Evolutionary conservation across 2,888 invertebrate genomes (phyloP), one percentile per base, ranked within the genome.

Genomic region (Cantharis lateralis): DNA sequence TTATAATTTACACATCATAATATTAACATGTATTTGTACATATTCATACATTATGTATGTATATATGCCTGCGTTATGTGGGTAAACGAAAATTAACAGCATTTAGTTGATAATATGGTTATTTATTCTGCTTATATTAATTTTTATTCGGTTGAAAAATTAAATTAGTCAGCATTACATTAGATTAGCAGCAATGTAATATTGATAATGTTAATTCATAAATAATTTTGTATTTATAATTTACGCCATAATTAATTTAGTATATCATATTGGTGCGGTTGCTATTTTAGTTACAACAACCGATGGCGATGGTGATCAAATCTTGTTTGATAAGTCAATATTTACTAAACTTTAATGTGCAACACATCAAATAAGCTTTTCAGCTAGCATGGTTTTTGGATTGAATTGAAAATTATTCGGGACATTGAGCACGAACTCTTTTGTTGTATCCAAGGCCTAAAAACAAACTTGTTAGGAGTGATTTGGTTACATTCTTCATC

Each of bases 351-450:
- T 48, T 48, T 48, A 48, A 48, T 48, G 48, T 48, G 48, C 2
- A 66, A n/a, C 64, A 20, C 64, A 66, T 66, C 64, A 66, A 20
- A 66, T 66, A 66, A 66, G 24, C 64, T 66, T 66, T 20, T 20
- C 64, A 20, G 64, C 64, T 15, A 18, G 20, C 18, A 66, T n/a
- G 64, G 64, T 66, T 66, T 66, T 66, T 66, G 64, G 64, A 66
- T 66, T 24, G 64, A 66, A 66, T 66, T 66, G 64, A 66, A 66
- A 66, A 66, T 66, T 66, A 66, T 66, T 66, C 20, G 64, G 64
- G 64, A 66, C 64, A 66, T 66, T 66, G 64, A 66, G 24, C 64
- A 66, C 64, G 20, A 18, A 66, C 64, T 24, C 64, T 66, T 66
- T 18, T 66, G 64, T 66, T 66, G 20, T 66, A 24, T 66, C 20